Evolutionary conservation across 2,113 vertebrate genomes (phyloP).

Genomic region (Dolichotis patagonum): DNA sequence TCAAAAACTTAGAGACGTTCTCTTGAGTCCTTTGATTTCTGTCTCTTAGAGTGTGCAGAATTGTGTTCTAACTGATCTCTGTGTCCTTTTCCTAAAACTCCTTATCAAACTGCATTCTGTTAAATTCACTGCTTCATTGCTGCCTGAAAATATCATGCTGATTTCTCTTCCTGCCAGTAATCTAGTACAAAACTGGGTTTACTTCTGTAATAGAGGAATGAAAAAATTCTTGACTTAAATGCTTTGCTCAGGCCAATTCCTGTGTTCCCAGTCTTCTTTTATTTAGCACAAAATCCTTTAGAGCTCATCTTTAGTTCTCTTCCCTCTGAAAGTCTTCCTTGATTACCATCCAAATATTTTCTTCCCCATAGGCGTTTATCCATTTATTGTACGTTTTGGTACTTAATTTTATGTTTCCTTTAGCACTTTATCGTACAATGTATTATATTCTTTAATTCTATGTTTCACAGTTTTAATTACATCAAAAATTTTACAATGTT

Average conservation of each 20-base stretch:
- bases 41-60: not conserved
- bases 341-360: not conserved
- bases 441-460: not conserved
- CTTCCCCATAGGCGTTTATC: not conserved
- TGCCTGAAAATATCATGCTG: not conserved
- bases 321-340: not conserved
- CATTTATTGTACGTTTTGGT: not conserved
- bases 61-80: not conserved
- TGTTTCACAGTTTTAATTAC: slow-evolving; percentile 12
- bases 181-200: not conserved
- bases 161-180: slow-evolving; percentile 15
- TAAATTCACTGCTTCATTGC: not conserved
- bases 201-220: not conserved
- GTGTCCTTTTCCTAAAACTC: not conserved
- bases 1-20: not conserved
- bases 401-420: slow-evolving; percentile 44
- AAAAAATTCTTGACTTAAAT: not conserved
- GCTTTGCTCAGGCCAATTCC: not conserved
- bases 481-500: not conserved
- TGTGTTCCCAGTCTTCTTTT: not conserved
- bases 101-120: not conserved
- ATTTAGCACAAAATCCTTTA: not conserved
- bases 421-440: not conserved
- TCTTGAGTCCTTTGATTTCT: not conserved
- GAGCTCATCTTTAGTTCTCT: not conserved